Base-by-base conservation (phyloP, 2,888 invertebrate genomes). In the Euplexia lucipara region DNA sequence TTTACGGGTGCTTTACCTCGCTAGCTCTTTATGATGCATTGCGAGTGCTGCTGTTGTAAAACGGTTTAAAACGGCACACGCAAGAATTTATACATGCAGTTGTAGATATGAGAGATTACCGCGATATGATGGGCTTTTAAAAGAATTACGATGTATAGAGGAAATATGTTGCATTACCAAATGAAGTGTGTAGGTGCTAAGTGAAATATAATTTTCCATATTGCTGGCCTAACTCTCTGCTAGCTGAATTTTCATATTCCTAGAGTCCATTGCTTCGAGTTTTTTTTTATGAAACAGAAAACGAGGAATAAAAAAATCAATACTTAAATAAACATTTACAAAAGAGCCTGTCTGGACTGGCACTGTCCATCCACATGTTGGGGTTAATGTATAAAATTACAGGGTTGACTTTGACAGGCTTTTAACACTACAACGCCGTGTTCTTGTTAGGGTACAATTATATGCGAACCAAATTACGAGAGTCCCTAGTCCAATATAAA, bases 41-140 rank as follows among this genome's bases (percentile, higher is more conserved):
- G 45, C 34, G 48, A 66, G 62, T 69, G 52, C 64, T 51, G 22
- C 59, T 51, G 62, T 65, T 59, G 63, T 65, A 71, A 82, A 83
- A 70, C 68, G 61, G 66, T 68, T 75, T 81, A 54, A 84, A 76
- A 78, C 70, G 68, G 51, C 61, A 67, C 58, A 54, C 60, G 58
- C 59, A 62, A 67, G 58, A 53, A 70, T 60, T 71, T 75, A 78
- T 80, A 67, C 72, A 75, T 67, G 56, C 54, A 37, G 54, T 54
- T 69, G 35, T 65, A 69, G 69, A 80, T 67, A 61, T 45, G 34
- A 10, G 54, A 58, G 62, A 76, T 62, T 66, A 69, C 53, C 12
- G 61, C 53, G 64, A 16, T 47, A 58, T 41, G 42, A 68, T 32
- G 54, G 52, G 60, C 70, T 73, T 79, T 78, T 69, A 75, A 72